Conservation (phyloP, 2,888 invertebrate species). For the Polydrusus pterygomalis region DNA sequence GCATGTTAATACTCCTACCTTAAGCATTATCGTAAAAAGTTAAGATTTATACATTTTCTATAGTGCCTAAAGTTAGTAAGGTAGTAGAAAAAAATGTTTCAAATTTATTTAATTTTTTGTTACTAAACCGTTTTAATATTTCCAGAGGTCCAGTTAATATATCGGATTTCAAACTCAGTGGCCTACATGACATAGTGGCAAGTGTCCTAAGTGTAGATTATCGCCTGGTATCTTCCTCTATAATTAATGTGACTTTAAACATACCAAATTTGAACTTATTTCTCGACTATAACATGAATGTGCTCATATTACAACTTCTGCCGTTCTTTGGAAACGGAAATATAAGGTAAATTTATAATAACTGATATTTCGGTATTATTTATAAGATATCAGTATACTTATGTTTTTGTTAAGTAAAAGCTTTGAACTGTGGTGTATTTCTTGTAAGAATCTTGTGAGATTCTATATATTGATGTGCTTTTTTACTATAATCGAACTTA, state of each 20-base stretch:
- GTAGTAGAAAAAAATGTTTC: too few species aligned
- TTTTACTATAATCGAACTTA: too few species aligned
- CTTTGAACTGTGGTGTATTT: too few species aligned
- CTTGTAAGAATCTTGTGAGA: too few species aligned
- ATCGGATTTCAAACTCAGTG: slow-evolving; percentile 19
- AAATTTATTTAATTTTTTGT: too few species aligned
- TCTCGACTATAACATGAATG: slow-evolving; percentile 25
- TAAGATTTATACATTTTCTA: too few species aligned
- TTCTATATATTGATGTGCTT: too few species aligned
- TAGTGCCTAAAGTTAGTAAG: too few species aligned
- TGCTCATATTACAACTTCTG: slow-evolving; percentile 27
- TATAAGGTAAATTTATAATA: slow-evolving; percentile 33
- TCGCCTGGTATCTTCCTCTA: neutral
- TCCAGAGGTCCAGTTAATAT: slow-evolving; percentile 34
- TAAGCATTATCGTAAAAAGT: too few species aligned
- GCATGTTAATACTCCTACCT: too few species aligned
- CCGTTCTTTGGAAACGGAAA: slow-evolving; percentile 42
- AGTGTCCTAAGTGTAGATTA: slow-evolving; percentile 19
- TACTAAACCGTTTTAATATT: neutral
- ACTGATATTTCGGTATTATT: neutral
- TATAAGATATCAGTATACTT: too few species aligned
- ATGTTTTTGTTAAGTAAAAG: too few species aligned
- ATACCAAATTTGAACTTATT: slow-evolving; percentile 29
- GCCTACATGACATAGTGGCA: slow-evolving; percentile 25
- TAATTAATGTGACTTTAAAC: slow-evolving; percentile 29